Evolutionary conservation across 2,113 vertebrate genomes (phyloP).

Genomic region (Lathamus discolor): DNA sequence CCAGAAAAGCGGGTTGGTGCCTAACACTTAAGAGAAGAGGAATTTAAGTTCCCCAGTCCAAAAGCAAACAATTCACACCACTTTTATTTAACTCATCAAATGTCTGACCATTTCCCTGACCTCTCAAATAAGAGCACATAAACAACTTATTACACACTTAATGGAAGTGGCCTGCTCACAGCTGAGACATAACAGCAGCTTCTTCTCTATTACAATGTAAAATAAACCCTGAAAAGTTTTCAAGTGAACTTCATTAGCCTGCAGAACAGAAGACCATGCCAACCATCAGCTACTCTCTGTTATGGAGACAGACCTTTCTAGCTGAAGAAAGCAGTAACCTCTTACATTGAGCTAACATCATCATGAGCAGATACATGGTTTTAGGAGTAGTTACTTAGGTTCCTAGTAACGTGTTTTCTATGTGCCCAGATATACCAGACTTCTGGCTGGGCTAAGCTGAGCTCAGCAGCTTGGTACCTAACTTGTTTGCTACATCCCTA

Average conservation of each 20-base stretch:
- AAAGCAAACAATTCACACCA: neutral
- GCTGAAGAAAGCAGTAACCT: neutral
- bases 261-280: neutral
- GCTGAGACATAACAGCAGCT: neutral
- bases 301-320: neutral
- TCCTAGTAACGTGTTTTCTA: neutral
- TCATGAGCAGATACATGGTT: neutral
- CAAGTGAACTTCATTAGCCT: neutral
- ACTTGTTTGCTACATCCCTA: neutral
- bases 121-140: neutral
- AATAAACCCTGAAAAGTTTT: slow-evolving; percentile 6
- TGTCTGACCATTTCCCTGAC: neutral
- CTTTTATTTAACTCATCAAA: neutral
- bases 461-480: neutral
- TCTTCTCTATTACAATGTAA: neutral
- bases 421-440: neutral
- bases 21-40: neutral
- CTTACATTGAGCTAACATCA: neutral
- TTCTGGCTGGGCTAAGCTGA: neutral
- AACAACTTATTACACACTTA: neutral
- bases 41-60: neutral
- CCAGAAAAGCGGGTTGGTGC: neutral
- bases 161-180: neutral
- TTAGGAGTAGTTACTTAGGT: neutral
- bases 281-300: neutral